phyloP scores from a whole-genome alignment of 2,797 vertebrate genomes.

The Microctenopoma steveboyesi region DNA sequence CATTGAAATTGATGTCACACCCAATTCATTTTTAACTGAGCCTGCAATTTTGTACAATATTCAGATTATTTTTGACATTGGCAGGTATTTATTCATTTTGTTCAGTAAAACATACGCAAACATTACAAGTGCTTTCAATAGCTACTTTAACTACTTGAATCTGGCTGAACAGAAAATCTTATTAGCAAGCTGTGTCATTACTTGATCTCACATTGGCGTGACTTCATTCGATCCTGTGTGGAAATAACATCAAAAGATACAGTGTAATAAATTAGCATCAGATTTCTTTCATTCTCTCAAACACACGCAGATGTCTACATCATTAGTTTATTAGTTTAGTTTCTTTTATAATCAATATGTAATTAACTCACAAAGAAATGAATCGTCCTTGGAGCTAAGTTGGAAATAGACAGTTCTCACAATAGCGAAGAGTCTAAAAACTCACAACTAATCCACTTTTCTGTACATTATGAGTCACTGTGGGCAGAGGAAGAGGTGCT shows the following conservation, averaged over 20 bases:
- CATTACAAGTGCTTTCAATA: too few species aligned
- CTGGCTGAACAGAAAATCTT: not conserved
- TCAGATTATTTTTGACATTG: too few species aligned
- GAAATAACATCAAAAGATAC: not conserved
- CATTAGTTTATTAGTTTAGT: not conserved
- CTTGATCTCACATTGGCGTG: not conserved
- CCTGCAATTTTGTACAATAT: too few species aligned
- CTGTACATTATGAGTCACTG: not conserved
- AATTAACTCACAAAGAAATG: not conserved
- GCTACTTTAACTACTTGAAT: too few species aligned
- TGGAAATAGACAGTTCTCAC: too few species aligned
- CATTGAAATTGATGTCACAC: too few species aligned
- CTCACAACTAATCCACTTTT: not conserved
- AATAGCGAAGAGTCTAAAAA: too few species aligned
- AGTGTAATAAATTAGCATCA: not conserved
- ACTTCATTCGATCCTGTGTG: not conserved
- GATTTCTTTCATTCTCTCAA: too few species aligned
- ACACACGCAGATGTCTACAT: not conserved
- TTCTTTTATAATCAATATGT: constrained; percentile 7
- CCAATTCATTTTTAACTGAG: too few species aligned
- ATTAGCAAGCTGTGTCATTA: too few species aligned
- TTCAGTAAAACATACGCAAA: too few species aligned
- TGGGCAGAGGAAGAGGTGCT: not conserved
- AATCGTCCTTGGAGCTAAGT: too few species aligned
- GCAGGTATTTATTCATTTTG: not conserved